Percentiles rank a stretch among this genome's conserved stretches.
Conservation (phyloP, 1,140 invertebrate species). For the Lerema accius region DNA sequence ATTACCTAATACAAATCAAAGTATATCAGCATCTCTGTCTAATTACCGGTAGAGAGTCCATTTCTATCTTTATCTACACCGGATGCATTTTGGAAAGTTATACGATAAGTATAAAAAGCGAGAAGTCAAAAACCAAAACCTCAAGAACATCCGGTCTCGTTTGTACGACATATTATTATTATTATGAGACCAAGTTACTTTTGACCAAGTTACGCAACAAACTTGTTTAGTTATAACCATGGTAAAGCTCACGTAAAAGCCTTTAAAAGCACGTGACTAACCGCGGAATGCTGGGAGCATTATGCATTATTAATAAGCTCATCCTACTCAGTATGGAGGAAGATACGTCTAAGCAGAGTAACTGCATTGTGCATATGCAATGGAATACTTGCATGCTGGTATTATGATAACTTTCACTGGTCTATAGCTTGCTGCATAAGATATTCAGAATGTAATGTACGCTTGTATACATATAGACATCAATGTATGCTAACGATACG, state of each 20-base stretch:
- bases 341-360: conserved; percentile 15
- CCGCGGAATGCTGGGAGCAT: conserved; percentile 1
- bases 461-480: too few relatives aligned
- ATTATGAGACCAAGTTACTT: background rate
- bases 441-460: too few relatives aligned
- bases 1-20: too few relatives aligned
- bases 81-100: background rate
- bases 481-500: too few relatives aligned
- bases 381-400: conserved; percentile 22
- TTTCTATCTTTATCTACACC: too few relatives aligned
- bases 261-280: conserved; percentile 14
- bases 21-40: too few relatives aligned
- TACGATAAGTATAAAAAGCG: background rate
- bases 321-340: conserved; percentile 20
- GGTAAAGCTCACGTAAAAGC: conserved; percentile 12
- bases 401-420: conserved; percentile 28
- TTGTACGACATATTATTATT: background rate
- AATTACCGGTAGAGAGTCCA: too few relatives aligned
- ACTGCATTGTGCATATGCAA: conserved; percentile 20
- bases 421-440: conserved; percentile 11
- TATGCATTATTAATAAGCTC: conserved; percentile 26
- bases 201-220: conserved; percentile 7
- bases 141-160: background rate
- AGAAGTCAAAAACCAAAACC: background rate
- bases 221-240: background rate